phyloP scores from a whole-genome alignment of 2,888 invertebrate genomes.

The Oscheius sp. region DNA sequence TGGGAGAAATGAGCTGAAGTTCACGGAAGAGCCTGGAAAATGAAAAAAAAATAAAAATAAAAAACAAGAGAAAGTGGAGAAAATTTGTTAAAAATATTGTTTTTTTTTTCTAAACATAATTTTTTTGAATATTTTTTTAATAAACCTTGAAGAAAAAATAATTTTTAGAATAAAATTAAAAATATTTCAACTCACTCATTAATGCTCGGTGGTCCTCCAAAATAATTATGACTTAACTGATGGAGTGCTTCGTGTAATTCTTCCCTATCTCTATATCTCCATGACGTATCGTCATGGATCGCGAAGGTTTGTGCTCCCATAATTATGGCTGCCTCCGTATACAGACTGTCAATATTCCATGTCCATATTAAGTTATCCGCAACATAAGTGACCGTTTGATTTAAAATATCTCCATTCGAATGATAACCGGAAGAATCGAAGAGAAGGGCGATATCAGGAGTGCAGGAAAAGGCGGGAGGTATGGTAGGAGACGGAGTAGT shows the following conservation, averaged over 20 bases:
- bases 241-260: neutral
- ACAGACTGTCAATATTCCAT: constrained; percentile 4
- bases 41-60: neutral
- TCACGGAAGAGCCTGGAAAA: neutral
- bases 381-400: constrained; percentile 7
- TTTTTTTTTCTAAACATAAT: too few species aligned
- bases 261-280: constrained; percentile 6
- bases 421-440: constrained; percentile 24
- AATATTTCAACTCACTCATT: neutral
- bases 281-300: neutral
- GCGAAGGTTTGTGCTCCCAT: neutral
- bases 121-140: too few species aligned
- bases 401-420: neutral
- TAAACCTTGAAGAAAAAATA: neutral
- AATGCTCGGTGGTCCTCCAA: constrained; percentile 12
- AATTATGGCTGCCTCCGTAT: constrained; percentile 21
- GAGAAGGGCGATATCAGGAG: constrained; percentile 20
- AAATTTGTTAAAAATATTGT: neutral
- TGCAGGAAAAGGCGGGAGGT: constrained; percentile 17
- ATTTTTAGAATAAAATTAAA: neutral
- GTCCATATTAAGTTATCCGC: neutral
- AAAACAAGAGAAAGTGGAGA: neutral
- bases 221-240: neutral
- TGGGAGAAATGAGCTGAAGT: neutral
- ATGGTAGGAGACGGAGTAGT: constrained; percentile 16